A percentile compares a stretch with the other conserved stretches of the same genome.
These are phyloP conservation scores for Clavelina lepadiformis DNA, from an alignment of 23 tunicate genomes.

Conservation along the genomic window DNA sequence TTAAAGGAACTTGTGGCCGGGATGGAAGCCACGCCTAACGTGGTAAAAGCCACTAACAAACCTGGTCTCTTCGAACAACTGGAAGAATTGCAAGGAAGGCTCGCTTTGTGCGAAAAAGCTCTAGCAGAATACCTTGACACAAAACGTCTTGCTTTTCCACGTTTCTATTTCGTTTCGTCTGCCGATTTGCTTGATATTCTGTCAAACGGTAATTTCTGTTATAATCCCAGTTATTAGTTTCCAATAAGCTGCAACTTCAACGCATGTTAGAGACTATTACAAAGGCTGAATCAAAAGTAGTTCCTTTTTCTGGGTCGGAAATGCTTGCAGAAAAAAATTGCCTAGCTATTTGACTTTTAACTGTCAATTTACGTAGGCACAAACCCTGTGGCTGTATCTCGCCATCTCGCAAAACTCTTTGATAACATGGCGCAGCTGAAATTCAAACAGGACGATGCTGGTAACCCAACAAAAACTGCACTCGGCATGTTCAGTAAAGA, in stretches of 20 bases:
- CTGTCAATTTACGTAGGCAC: conserved; percentile 37
- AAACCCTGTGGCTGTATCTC: conserved; percentile 91
- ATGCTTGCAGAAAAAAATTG: not conserved
- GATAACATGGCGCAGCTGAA: conserved; percentile 94
- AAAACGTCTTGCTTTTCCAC: conserved; percentile 92
- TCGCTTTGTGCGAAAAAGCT: conserved; percentile 96
- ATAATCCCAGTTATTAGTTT: not conserved
- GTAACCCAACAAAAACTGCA: conserved; percentile 86
- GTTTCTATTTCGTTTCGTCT: conserved; percentile 97
- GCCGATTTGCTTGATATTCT: conserved; percentile 94
- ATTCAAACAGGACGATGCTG: conserved; percentile 64
- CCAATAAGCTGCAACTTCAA: too few species aligned
- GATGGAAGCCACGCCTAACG: conserved; percentile 82
- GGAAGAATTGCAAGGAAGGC: conserved; percentile 85
- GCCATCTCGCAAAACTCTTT: conserved; percentile 85
- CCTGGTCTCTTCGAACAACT: conserved; percentile 72
- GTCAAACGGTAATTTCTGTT: conserved; percentile 67
- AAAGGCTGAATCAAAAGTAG: not conserved
- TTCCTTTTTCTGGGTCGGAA: not conserved
- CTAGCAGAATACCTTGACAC: conserved; percentile 99
- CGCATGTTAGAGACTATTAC: too few species aligned
- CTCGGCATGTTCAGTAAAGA: conserved; percentile 98
- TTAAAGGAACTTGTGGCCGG: conserved; percentile 65
- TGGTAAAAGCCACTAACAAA: conserved; percentile 92
- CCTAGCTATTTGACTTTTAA: not conserved